These are phyloP conservation scores for Watsonalla binaria DNA, from an alignment of 2,888 invertebrate species.

Conservation along the genomic window DNA sequence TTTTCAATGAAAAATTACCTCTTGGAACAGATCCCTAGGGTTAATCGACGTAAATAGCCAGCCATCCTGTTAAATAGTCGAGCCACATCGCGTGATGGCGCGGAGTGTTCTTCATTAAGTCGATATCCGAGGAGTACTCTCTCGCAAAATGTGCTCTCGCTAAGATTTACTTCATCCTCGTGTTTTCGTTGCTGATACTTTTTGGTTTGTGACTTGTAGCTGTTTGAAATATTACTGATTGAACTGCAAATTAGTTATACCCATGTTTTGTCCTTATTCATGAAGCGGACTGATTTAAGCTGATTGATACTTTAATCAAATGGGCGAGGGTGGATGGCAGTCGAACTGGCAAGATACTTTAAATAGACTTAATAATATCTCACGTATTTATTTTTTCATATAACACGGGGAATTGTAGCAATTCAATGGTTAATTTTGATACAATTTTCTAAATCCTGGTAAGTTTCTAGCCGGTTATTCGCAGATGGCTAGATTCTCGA, in stretches of 20 bases:
- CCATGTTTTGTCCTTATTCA: not conserved
- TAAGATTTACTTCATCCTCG: constrained; percentile 29
- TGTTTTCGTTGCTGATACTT: constrained; percentile 7
- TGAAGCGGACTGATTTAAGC: no score
- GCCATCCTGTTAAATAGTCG: constrained; percentile 45
- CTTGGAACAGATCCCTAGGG: constrained; percentile 39
- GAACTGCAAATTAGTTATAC: no score
- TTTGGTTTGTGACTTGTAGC: not conserved
- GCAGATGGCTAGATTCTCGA: no score
- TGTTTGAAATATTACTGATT: no score
- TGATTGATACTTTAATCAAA: no score
- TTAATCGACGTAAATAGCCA: constrained; percentile 46
- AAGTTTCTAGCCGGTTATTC: no score
- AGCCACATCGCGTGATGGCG: constrained; percentile 40
- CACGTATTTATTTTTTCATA: no score
- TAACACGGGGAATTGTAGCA: no score
- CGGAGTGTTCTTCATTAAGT: constrained; percentile 55
- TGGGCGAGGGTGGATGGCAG: no score
- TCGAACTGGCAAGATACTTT: not conserved
- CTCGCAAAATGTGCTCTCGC: constrained; percentile 33
- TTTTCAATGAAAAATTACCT: constrained; percentile 46
- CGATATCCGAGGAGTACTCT: constrained; percentile 42
- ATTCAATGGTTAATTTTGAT: no score
- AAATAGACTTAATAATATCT: not conserved
- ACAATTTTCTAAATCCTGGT: no score